Evolutionary conservation across 2,797 vertebrate species (phyloP), one percentile per base, ranked within the genome.

Genomic region (Chelidonichthys spinosus): DNA sequence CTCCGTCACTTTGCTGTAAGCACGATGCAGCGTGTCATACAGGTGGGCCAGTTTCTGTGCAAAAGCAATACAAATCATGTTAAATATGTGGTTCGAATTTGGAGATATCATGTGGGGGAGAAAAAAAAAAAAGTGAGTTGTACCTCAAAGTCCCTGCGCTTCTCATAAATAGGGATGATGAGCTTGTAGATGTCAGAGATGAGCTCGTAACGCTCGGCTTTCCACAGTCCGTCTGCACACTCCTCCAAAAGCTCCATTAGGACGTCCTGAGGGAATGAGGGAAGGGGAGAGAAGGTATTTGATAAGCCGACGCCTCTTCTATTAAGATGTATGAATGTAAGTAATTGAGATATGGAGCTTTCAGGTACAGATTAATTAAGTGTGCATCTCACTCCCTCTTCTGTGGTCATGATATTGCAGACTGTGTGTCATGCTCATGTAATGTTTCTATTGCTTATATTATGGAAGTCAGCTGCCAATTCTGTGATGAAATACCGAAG

Each of bases 141-240:
- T 94, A 99, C 98, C 96, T 99, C 97, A 87, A 99, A 99, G 92
- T 99, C 98, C 83, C 97, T 94, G 60, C 97, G 94, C 87, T 99
- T 98, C 91, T 99, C 98, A 82, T 98, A 99, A 89, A 98, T 97
- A 69, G 98, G 98, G 86, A 99, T 99, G 64, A 99, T 98, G 81
- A 99, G 97, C 79, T 98, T 99, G 85, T 98, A 99, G 92, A 99
- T 95, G 88, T 99, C 97, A 2, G 97, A 96, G 72, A 99, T 99
- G 85, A 99, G 95, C 91, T 99, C 98, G 8, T 99, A 99, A 72
- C 98, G 97, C 82, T 99, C 98, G 0, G 98, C 97, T 91, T 99
- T 99, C 98, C 98, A 99, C 62, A 99, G 94, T 10, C 98, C 98
- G 37, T 98, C 97, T 1, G 97, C 97, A 74, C 98, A 98, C 84